These are phyloP conservation scores for Chrysemys picta DNA, from an alignment of 2,113 vertebrate species.

Conservation along the genomic window DNA sequence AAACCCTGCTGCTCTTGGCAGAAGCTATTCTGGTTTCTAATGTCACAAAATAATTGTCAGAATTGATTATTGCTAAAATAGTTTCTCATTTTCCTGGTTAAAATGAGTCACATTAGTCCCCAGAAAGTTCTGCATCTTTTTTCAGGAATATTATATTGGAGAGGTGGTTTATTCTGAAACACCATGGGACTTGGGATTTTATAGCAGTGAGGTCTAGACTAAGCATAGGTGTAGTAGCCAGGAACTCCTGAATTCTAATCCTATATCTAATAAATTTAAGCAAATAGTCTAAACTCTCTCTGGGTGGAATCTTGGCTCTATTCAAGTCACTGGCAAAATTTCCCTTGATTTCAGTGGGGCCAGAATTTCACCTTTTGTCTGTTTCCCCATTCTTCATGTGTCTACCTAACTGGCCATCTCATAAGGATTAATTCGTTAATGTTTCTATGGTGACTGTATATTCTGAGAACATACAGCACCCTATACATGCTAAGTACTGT, in stretches of 20 bases:
- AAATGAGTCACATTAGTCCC: neutral
- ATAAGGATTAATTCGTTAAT: neutral
- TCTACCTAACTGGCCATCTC: neutral
- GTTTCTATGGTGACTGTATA: neutral
- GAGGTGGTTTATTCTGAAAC: neutral
- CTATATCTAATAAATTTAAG: neutral
- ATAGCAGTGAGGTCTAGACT: neutral
- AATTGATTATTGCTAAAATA: neutral
- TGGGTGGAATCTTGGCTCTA: neutral
- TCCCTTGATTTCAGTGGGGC: neutral
- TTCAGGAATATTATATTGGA: neutral
- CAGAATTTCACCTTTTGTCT: neutral
- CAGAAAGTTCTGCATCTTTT: neutral
- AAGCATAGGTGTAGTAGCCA: neutral
- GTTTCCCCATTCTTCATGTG: neutral
- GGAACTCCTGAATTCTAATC: neutral
- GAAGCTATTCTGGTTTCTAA: neutral
- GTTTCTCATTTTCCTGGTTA: neutral
- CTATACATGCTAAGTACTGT: neutral
- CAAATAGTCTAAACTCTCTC: neutral
- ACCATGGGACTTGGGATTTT: neutral
- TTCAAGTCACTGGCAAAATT: neutral
- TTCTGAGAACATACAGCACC: neutral
- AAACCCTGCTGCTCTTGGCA: neutral
- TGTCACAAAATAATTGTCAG: neutral